A percentile compares a stretch with the other conserved stretches of the same genome.
Conservation (phyloP, 2,888 invertebrate genomes). For the Cryptus armator region DNA sequence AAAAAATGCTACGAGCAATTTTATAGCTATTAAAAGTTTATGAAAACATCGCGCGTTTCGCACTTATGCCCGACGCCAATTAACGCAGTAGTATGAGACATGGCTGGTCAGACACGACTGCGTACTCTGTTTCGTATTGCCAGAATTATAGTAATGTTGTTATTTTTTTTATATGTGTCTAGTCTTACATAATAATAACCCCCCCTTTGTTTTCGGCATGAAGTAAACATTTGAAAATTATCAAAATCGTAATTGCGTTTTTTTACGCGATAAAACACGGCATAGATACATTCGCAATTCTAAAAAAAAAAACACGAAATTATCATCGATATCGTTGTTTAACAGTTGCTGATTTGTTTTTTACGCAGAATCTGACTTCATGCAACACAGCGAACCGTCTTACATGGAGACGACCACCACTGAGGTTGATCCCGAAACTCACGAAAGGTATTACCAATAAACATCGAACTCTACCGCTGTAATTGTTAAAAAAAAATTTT, state of each 20-base stretch:
- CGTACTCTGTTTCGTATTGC: slow-evolving; percentile 77
- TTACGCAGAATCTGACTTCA: slow-evolving; percentile 87
- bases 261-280: slow-evolving; percentile 76
- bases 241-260: slow-evolving; percentile 72
- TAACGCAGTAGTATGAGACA: slow-evolving; percentile 62
- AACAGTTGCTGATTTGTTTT: slow-evolving; percentile 71
- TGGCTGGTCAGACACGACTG: slow-evolving; percentile 76
- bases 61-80: slow-evolving; percentile 39
- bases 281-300: slow-evolving; percentile 68
- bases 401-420: slow-evolving; percentile 86
- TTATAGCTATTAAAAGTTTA: slow-evolving; percentile 12
- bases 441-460: slow-evolving; percentile 85
- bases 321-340: slow-evolving; percentile 28
- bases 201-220: slow-evolving; percentile 83
- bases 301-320: slow-evolving; percentile 29
- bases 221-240: slow-evolving; percentile 78
- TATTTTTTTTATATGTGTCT: slow-evolving; percentile 84
- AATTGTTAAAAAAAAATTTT: background rate
- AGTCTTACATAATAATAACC: slow-evolving; percentile 72
- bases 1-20: slow-evolving; percentile 30
- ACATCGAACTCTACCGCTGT: slow-evolving; percentile 1
- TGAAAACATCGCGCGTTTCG: slow-evolving; percentile 22
- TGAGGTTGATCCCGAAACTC: slow-evolving; percentile 86
- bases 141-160: slow-evolving; percentile 82
- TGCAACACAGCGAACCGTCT: slow-evolving; percentile 87